Evolutionary conservation across 1,140 invertebrate species (phyloP).

Genomic region (Zaprionus taronus): DNA sequence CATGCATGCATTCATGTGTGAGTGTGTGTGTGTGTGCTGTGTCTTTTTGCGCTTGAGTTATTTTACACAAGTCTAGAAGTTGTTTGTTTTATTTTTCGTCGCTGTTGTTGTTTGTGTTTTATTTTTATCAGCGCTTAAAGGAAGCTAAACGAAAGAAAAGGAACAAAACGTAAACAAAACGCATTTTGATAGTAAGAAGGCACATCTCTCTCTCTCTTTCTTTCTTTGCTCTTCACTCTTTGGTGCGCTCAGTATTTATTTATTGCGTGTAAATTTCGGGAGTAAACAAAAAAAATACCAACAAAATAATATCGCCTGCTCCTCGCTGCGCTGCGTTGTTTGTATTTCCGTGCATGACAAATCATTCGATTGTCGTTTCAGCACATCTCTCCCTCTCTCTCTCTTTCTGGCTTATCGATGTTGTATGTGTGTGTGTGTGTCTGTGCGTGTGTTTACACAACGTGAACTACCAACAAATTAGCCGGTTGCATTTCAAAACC

Average conservation of each 20-base stretch:
- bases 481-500: slow-evolving; percentile 33
- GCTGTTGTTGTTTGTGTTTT: slow-evolving; percentile 44
- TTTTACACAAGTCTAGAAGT: slow-evolving; percentile 32
- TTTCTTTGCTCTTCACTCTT: not conserved
- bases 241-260: slow-evolving; percentile 49
- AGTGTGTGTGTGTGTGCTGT: not conserved
- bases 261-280: slow-evolving; percentile 71
- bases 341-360: slow-evolving; percentile 59
- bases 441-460: slow-evolving; percentile 29
- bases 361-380: slow-evolving; percentile 36
- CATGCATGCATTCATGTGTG: not conserved
- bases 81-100: slow-evolving; percentile 37
- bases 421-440: not conserved
- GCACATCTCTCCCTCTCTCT: not conserved
- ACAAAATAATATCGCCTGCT: slow-evolving; percentile 6
- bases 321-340: slow-evolving; percentile 44
- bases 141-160: slow-evolving; percentile 22
- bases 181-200: slow-evolving; percentile 29
- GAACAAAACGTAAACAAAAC: slow-evolving; percentile 44
- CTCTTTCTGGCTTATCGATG: not conserved
- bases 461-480: slow-evolving; percentile 14
- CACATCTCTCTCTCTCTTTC: slow-evolving; percentile 1
- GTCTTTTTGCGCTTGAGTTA: slow-evolving; percentile 43
- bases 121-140: slow-evolving; percentile 45
- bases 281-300: slow-evolving; percentile 55